Conservation (phyloP, 2,888 invertebrate species). For the Cheilosia variabilis region DNA sequence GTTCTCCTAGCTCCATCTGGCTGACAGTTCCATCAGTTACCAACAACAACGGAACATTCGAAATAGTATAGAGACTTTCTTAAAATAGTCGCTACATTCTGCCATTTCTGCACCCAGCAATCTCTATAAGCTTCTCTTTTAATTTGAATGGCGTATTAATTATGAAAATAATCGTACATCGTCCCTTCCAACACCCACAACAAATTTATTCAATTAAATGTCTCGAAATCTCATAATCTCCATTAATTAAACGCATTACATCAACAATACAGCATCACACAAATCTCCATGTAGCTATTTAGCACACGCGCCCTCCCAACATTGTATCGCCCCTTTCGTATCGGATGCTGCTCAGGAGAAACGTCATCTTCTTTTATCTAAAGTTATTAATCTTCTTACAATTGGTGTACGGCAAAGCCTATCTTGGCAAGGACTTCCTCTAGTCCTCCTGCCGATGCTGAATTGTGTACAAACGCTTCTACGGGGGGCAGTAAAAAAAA, state of each 20-base stretch:
- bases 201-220: conserved; percentile 60
- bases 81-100: too few species aligned
- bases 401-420: conserved; percentile 58
- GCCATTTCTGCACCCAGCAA: too few species aligned
- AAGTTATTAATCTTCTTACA: conserved; percentile 74
- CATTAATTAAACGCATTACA: conserved; percentile 72
- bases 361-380: conserved; percentile 69
- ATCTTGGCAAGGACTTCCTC: conserved; percentile 70
- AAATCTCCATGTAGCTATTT: conserved; percentile 45
- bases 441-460: conserved; percentile 22
- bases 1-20: too few species aligned
- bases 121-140: too few species aligned
- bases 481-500: conserved; percentile 78
- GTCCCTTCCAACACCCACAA: conserved; percentile 16
- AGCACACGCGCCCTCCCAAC: conserved; percentile 52
- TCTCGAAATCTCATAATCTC: conserved; percentile 66
- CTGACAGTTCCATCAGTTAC: too few species aligned
- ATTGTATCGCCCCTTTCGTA: conserved; percentile 10
- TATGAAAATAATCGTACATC: background rate
- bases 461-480: conserved; percentile 39
- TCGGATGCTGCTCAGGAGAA: conserved; percentile 16
- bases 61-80: too few species aligned
- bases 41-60: too few species aligned
- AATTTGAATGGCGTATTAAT: too few species aligned
- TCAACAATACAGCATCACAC: conserved; percentile 65